phyloP scores from a whole-genome alignment of 2,797 vertebrate genomes.

The Lycodopsis pacificus region DNA sequence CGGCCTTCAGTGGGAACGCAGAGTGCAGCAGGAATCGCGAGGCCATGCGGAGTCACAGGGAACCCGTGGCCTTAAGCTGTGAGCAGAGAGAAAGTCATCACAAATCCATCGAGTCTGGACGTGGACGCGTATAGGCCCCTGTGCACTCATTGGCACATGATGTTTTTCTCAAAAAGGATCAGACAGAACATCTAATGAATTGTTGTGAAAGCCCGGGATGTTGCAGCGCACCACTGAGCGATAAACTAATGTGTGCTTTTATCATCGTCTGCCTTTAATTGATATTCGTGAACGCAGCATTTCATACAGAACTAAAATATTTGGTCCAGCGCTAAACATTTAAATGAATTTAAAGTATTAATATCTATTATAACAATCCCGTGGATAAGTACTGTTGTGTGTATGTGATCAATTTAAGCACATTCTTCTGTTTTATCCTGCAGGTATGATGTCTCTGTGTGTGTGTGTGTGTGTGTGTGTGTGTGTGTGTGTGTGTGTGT shows the following conservation, averaged over 20 bases:
- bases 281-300: conserved; percentile 64
- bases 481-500: conserved; percentile 12
- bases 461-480: conserved; percentile 12
- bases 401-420: conserved; percentile 39
- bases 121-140: conserved; percentile 23
- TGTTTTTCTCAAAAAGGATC: conserved; percentile 63
- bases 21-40: conserved; percentile 60
- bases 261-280: conserved; percentile 58
- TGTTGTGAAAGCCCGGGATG: conserved; percentile 54
- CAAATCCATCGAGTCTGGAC: conserved; percentile 45
- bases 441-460: conserved; percentile 30
- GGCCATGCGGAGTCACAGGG: conserved; percentile 52
- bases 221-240: conserved; percentile 33
- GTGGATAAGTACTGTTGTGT: conserved; percentile 8
- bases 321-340: conserved; percentile 46
- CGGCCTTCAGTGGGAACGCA: conserved; percentile 63
- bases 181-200: conserved; percentile 56
- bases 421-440: conserved; percentile 44
- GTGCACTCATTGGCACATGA: conserved; percentile 55
- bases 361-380: conserved; percentile 40
- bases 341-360: conserved; percentile 44
- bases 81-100: conserved; percentile 55
- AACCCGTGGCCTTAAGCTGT: conserved; percentile 69
- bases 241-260: conserved; percentile 64
- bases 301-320: conserved; percentile 58